Evolutionary conservation across 2,888 invertebrate genomes (phyloP).

Genomic region (Drosophila histrio): DNA sequence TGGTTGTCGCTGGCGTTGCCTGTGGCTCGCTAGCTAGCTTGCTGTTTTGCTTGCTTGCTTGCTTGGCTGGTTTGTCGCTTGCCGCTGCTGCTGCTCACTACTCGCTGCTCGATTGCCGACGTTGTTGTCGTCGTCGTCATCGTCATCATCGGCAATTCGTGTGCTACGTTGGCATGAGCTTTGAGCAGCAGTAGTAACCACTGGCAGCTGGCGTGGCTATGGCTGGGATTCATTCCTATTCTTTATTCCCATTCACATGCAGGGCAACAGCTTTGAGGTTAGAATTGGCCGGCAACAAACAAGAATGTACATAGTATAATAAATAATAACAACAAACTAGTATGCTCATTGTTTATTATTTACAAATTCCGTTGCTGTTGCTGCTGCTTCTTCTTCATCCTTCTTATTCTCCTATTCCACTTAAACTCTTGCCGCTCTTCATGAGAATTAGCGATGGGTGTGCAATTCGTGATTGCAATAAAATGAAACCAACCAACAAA

Average conservation of each 20-base stretch:
- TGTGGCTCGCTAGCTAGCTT: slow-evolving; percentile 33
- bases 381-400: slow-evolving; percentile 2
- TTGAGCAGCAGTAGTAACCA: slow-evolving; percentile 23
- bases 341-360: slow-evolving; percentile 53
- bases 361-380: slow-evolving; percentile 31
- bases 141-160: slow-evolving; percentile 49
- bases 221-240: slow-evolving; percentile 43
- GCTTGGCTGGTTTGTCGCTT: slow-evolving; percentile 62
- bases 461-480: slow-evolving; percentile 1
- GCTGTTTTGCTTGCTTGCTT: slow-evolving; percentile 46
- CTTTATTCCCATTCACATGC: slow-evolving; percentile 10
- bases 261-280: slow-evolving; percentile 39
- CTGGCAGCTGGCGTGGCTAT: slow-evolving; percentile 49
- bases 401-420: slow-evolving; percentile 1
- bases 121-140: slow-evolving; percentile 33
- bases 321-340: slow-evolving; percentile 47
- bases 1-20: slow-evolving; percentile 51
- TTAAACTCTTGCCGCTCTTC: slow-evolving; percentile 19
- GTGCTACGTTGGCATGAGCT: slow-evolving; percentile 55
- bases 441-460: slow-evolving; percentile 32
- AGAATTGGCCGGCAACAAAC: slow-evolving; percentile 40
- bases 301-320: slow-evolving; percentile 4
- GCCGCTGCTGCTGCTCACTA: slow-evolving; percentile 21
- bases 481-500: background rate
- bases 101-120: slow-evolving; percentile 36